These are phyloP conservation scores for Mactra quadrangularis DNA, from an alignment of 1,140 invertebrate species.

Conservation along the genomic window DNA sequence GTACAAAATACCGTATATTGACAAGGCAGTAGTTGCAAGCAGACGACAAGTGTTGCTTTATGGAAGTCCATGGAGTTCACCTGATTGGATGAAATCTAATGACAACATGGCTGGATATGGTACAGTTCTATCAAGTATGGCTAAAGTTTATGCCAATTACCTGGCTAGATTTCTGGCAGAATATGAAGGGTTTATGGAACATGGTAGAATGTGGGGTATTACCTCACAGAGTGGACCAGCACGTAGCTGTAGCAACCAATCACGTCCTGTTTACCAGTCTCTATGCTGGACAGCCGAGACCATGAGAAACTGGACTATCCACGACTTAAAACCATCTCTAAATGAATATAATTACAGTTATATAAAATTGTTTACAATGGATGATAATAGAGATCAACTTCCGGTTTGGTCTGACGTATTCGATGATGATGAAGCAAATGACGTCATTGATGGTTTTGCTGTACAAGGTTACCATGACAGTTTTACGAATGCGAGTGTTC, in stretches of 20 bases:
- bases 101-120: conserved; percentile 85
- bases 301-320: conserved; percentile 87
- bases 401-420: conserved; percentile 88
- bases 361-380: conserved; percentile 87
- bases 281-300: conserved; percentile 89
- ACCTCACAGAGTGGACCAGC: conserved; percentile 87
- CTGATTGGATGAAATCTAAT: conserved; percentile 97
- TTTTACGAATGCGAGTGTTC: conserved; percentile 87
- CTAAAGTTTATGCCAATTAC: conserved; percentile 92
- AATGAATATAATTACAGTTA: conserved; percentile 85
- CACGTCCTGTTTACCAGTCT: conserved; percentile 87
- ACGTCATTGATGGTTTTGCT: conserved; percentile 90
- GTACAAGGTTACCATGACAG: conserved; percentile 90
- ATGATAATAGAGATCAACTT: conserved; percentile 89
- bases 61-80: conserved; percentile 92
- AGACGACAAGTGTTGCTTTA: conserved; percentile 86
- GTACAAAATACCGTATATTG: conserved; percentile 88
- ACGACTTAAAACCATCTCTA: conserved; percentile 88
- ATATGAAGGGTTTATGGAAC: conserved; percentile 85
- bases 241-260: conserved; percentile 83
- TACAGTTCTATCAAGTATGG: conserved; percentile 85
- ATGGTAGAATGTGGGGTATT: conserved; percentile 86
- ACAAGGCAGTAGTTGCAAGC: conserved; percentile 84
- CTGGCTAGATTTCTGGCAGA: conserved; percentile 88
- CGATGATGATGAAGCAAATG: conserved; percentile 80